Conservation (phyloP, 2,113 vertebrate genomes). For the Dipodomys ordii region DNA sequence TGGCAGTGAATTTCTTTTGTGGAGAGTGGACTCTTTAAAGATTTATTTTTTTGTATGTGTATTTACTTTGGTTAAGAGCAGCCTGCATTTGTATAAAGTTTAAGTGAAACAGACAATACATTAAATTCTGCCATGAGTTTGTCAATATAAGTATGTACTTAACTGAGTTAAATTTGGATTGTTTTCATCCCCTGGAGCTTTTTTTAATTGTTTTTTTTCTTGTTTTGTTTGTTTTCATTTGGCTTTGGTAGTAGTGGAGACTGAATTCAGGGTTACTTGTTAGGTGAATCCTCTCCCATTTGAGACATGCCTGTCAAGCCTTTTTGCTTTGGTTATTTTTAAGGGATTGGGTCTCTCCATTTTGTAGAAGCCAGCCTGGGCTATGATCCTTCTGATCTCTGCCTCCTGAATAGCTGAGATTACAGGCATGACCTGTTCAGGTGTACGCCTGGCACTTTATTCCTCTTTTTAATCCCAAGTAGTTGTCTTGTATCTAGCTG, state of each 20-base stretch:
- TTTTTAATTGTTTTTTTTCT: not conserved
- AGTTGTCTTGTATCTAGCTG: not conserved
- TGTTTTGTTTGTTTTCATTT: no score
- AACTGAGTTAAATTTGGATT: not conserved
- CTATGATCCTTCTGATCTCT: no score
- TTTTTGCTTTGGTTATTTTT: no score
- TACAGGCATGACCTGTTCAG: no score
- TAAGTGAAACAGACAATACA: not conserved
- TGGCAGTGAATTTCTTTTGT: not conserved
- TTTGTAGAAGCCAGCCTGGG: no score
- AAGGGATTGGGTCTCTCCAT: no score
- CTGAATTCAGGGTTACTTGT: no score
- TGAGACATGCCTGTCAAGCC: no score
- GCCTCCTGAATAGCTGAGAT: no score
- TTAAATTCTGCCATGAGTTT: not conserved
- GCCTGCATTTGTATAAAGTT: slow-evolving; percentile 18
- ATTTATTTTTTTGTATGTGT: not conserved
- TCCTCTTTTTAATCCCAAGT: slow-evolving; percentile 5
- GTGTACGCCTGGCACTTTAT: no score
- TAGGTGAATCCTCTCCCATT: no score
- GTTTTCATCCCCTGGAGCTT: not conserved
- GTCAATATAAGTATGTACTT: not conserved
- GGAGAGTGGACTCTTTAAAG: not conserved
- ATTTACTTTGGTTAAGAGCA: not conserved
- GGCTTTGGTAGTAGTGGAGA: no score